These are phyloP conservation scores for Coptotermes formosanus DNA, from an alignment of 1,140 invertebrate species.

Conservation along the genomic window DNA sequence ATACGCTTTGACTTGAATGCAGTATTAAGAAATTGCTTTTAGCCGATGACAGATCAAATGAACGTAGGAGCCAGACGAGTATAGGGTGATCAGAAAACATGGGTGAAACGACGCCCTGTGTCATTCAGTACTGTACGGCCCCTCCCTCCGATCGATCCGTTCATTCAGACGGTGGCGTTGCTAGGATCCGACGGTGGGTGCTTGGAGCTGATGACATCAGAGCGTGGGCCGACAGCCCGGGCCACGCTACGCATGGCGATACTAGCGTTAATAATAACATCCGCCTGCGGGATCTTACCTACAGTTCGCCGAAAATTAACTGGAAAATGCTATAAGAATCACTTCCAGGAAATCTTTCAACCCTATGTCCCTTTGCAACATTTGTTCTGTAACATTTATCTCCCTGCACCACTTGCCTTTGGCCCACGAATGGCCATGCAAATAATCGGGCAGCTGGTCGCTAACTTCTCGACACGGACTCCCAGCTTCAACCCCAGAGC, in stretches of 20 bases:
- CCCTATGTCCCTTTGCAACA: no score
- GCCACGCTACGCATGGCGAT: constrained; percentile 1
- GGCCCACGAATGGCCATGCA: no score
- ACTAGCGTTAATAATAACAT: neutral
- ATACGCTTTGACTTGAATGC: neutral
- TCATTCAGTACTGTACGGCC: neutral
- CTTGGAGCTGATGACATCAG: neutral
- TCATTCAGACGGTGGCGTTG: neutral
- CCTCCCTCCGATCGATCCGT: constrained; percentile 3
- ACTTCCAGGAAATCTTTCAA: no score
- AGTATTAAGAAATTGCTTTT: neutral
- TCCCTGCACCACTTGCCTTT: no score
- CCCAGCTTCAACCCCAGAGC: no score
- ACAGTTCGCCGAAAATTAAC: no score
- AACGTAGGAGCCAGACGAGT: neutral
- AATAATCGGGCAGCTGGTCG: no score
- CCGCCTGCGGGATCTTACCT: neutral
- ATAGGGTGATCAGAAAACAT: neutral
- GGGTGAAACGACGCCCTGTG: neutral
- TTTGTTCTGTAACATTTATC: no score
- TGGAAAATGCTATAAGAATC: no score
- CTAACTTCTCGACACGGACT: no score
- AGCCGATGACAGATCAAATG: no score
- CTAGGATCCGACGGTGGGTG: neutral
- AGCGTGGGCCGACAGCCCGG: neutral